Evolutionary conservation across 2,797 vertebrate genomes (phyloP).

Genomic region (Austrolebias charrua): DNA sequence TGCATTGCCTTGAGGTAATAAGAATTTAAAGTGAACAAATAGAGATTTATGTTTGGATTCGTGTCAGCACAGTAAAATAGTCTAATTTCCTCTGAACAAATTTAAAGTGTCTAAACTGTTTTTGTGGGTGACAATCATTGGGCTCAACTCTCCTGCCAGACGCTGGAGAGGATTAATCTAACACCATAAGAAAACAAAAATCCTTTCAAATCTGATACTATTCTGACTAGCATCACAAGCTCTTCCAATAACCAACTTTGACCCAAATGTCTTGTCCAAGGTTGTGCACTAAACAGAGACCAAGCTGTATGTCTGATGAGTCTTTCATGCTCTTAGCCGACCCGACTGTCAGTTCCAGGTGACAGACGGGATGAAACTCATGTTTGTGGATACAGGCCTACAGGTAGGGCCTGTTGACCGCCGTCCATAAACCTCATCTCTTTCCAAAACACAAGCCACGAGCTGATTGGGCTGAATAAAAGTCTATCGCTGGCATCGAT

Average conservation of each 20-base stretch:
- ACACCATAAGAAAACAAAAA: constrained; percentile 31
- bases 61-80: constrained; percentile 26
- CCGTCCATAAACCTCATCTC: constrained; percentile 32
- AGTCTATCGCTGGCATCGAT: constrained; percentile 55
- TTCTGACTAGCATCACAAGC: constrained; percentile 39
- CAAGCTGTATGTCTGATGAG: constrained; percentile 41
- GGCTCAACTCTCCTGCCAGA: constrained; percentile 62
- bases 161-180: constrained; percentile 49
- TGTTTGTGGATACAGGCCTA: constrained; percentile 38
- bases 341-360: constrained; percentile 37
- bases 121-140: constrained; percentile 38
- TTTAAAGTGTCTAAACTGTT: constrained; percentile 33
- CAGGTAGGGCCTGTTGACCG: constrained; percentile 38
- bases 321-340: constrained; percentile 34
- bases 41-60: constrained; percentile 36
- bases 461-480: constrained; percentile 26
- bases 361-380: constrained; percentile 38
- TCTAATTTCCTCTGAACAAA: constrained; percentile 26
- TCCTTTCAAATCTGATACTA: constrained; percentile 37
- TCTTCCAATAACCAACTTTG: constrained; percentile 24
- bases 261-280: constrained; percentile 27
- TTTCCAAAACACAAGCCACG: constrained; percentile 31
- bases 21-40: constrained; percentile 16
- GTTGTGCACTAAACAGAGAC: constrained; percentile 44
- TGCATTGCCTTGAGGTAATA: constrained; percentile 27